A percentile compares a stretch with the other conserved stretches of the same genome.
phyloP scores from a whole-genome alignment of 1,140 invertebrate species.

The Anadara kagoshimensis region DNA sequence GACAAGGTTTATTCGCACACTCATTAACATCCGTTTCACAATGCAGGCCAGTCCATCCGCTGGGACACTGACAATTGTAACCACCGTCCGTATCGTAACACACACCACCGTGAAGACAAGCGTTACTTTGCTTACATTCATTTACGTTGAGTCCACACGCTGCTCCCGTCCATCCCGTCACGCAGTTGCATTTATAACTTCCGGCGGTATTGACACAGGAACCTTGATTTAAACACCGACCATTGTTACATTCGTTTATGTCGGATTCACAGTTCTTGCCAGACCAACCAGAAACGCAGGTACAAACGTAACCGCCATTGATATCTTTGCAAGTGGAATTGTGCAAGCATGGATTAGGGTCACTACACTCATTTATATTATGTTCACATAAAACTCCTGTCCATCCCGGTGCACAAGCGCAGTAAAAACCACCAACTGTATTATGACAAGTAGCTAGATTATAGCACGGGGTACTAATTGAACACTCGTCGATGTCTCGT shows the following conservation, averaged over 20 bases:
- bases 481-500: slow-evolving; percentile 50
- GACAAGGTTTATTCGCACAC: not conserved
- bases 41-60: not conserved
- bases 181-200: slow-evolving; percentile 31
- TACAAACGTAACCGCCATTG: slow-evolving; percentile 7
- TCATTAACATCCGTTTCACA: not conserved
- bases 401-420: slow-evolving; percentile 1
- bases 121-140: slow-evolving; percentile 28
- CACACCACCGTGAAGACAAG: slow-evolving; percentile 7
- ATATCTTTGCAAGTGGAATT: slow-evolving; percentile 27
- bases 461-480: not conserved
- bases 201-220: slow-evolving; percentile 33
- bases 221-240: slow-evolving; percentile 31
- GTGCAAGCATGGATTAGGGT: slow-evolving; percentile 11
- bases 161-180: slow-evolving; percentile 16
- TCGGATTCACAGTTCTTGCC: slow-evolving; percentile 29
- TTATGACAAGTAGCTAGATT: not conserved
- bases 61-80: not conserved
- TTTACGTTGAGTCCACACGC: slow-evolving; percentile 36
- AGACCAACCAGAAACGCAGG: slow-evolving; percentile 7
- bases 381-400: not conserved
- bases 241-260: slow-evolving; percentile 35
- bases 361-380: slow-evolving; percentile 36
- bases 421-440: not conserved
- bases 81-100: slow-evolving; percentile 12